A percentile compares a stretch with the other conserved stretches of the same genome.
phyloP scores from a whole-genome alignment of 2,888 invertebrate species.

The Drosophila suboccidentalis region DNA sequence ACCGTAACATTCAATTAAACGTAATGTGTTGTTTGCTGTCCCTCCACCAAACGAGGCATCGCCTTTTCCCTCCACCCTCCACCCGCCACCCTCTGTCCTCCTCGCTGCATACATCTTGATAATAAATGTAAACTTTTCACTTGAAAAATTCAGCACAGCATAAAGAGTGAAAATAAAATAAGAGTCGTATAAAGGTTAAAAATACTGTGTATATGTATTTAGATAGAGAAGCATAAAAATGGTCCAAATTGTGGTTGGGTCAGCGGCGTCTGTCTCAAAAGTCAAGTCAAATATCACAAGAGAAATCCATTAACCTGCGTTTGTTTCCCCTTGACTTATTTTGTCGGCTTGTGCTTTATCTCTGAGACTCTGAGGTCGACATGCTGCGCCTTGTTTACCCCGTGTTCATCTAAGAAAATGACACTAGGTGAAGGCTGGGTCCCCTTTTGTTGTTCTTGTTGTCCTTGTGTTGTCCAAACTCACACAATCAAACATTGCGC shows the following conservation, averaged over 20 bases:
- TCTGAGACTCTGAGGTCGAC: slow-evolving; percentile 16
- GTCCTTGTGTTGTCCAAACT: too few species aligned
- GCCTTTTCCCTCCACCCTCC: background rate
- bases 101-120: slow-evolving; percentile 46
- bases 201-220: slow-evolving; percentile 16
- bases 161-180: slow-evolving; percentile 70
- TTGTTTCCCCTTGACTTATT: slow-evolving; percentile 55
- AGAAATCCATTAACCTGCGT: slow-evolving; percentile 79
- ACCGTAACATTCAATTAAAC: slow-evolving; percentile 80
- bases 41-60: slow-evolving; percentile 48
- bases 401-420: slow-evolving; percentile 26
- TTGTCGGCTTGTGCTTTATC: slow-evolving; percentile 45
- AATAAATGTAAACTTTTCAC: slow-evolving; percentile 78
- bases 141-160: slow-evolving; percentile 56
- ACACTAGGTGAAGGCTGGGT: background rate
- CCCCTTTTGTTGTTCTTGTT: too few species aligned
- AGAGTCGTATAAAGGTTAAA: slow-evolving; percentile 35
- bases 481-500: too few species aligned
- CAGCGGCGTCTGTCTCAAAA: slow-evolving; percentile 39
- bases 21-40: slow-evolving; percentile 78
- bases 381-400: slow-evolving; percentile 23
- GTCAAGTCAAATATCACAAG: slow-evolving; percentile 75
- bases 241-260: slow-evolving; percentile 50
- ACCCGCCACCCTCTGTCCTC: too few species aligned
- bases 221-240: slow-evolving; percentile 13